Evolutionary conservation across 2,888 invertebrate genomes (phyloP).

Genomic region (Antheraea yamamai): DNA sequence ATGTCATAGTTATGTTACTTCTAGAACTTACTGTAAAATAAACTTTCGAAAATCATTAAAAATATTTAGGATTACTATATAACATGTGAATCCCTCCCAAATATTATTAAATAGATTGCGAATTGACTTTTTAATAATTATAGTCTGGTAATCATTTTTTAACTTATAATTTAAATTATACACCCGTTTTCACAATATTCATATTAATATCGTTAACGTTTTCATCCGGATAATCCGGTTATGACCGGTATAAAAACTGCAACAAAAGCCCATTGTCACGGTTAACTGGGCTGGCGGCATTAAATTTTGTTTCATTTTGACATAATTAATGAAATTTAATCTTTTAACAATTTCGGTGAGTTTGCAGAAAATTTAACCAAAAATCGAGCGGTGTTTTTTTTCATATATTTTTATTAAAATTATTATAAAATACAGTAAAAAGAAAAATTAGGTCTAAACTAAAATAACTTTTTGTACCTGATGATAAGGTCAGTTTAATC

Average conservation of each 20-base stretch:
- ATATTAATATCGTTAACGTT: constrained; percentile 36
- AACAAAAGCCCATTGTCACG: constrained; percentile 39
- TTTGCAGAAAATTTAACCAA: not conserved
- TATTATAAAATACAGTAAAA: not conserved
- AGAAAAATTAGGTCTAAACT: too few species aligned
- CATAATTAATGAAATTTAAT: constrained; percentile 4
- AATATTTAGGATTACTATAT: too few species aligned
- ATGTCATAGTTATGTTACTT: too few species aligned
- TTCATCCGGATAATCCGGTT: constrained; percentile 43
- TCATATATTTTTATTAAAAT: not conserved
- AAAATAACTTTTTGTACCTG: too few species aligned
- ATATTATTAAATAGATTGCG: too few species aligned
- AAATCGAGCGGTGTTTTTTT: not conserved
- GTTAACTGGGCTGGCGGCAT: constrained; percentile 26
- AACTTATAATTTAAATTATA: not conserved
- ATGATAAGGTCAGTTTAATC: too few species aligned
- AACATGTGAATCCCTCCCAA: too few species aligned
- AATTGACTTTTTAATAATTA: not conserved
- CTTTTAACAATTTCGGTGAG: constrained; percentile 1
- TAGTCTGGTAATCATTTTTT: not conserved
- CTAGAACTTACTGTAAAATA: too few species aligned
- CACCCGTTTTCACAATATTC: not conserved
- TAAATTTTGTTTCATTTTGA: constrained; percentile 25
- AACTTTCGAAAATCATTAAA: too few species aligned
- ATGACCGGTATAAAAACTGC: constrained; percentile 50